Evolutionary conservation across 2,888 invertebrate species (phyloP).

Genomic region (Oxytorus armatus): DNA sequence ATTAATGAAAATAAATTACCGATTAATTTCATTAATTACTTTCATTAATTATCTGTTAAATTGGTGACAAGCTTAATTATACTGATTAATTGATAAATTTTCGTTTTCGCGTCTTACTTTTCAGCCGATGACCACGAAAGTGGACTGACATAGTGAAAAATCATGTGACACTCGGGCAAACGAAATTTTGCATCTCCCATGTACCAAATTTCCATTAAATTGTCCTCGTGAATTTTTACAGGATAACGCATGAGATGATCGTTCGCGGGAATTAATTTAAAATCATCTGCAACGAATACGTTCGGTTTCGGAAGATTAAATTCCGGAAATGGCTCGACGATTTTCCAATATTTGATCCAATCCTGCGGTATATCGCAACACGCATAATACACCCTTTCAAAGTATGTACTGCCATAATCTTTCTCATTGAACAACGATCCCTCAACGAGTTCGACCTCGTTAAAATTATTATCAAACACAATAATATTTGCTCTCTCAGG

Average conservation of each 20-base stretch:
- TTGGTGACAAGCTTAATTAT: conserved; percentile 24
- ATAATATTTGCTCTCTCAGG: conserved; percentile 89
- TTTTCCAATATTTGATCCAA: conserved; percentile 88
- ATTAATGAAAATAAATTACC: too few relatives aligned
- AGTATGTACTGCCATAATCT: too few relatives aligned
- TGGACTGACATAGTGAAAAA: conserved; percentile 90
- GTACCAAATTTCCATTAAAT: conserved; percentile 91
- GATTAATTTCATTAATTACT: conserved; percentile 12
- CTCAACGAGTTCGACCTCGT: conserved; percentile 81
- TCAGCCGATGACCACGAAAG: conserved; percentile 87
- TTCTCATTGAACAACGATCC: background rate
- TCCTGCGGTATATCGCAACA: conserved; percentile 84
- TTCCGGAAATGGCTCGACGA: conserved; percentile 85
- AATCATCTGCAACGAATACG: conserved; percentile 89
- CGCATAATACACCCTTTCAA: background rate
- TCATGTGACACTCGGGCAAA: conserved; percentile 90
- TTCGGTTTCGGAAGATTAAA: conserved; percentile 89
- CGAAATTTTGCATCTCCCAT: conserved; percentile 93
- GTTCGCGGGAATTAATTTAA: conserved; percentile 85
- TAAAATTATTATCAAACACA: conserved; percentile 87
- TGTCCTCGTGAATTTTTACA: conserved; percentile 85
- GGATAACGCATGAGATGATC: conserved; percentile 83
- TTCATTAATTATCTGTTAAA: too few relatives aligned
- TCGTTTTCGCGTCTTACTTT: conserved; percentile 86
- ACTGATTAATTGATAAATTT: background rate